Base-by-base conservation (phyloP, 2,888 invertebrate species). In the Poecilobothrus nobilitatus region DNA sequence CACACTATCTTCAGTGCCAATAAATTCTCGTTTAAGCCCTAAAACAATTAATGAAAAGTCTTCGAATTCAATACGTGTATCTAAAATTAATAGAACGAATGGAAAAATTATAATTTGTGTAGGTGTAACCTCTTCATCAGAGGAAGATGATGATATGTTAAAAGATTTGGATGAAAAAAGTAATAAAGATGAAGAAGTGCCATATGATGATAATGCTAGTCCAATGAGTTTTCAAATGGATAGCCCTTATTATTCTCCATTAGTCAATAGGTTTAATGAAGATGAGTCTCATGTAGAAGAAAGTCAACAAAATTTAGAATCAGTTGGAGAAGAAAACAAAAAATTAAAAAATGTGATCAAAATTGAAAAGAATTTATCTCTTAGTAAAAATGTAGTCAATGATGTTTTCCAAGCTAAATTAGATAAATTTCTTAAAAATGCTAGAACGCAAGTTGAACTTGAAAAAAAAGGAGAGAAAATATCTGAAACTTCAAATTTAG, bases 391-490 rank as follows among this genome's bases (percentile, higher is more conserved):
- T 1, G 71, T 74, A 63, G 74, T 75, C 1, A 78, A 76, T 68
- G 78, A 78, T 65, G 73, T 73, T 62, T 81, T 80, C 61, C 76
- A 80, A 68, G 75, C 75, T 44, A 78, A 79, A 70, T 72, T 80
- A 37, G 79, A 80, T 68, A 76, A 77, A 68, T 80, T 78, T 66
- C 74, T 80, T 0, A 80, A 78, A 72, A 77, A 75, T 63, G 78
- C 76, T 18, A 77, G 79, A 12, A 77, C 76, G 7, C 77, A 78
- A 69, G 72, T 78, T 33, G 69, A 73, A 20, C 22, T 66, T 34
- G 66, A 64, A 9, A 68, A 69, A 27, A 70, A 71, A 53, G 5
- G 67, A 64, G 64, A 53, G 33, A 66, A 69, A 2, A 20, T 21
- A 53, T 53, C 7, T 18, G 9, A 5, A n/a, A 61, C 68, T 3